Base-by-base conservation (phyloP, 2,797 vertebrate species). In the Hybognathus amarus region DNA sequence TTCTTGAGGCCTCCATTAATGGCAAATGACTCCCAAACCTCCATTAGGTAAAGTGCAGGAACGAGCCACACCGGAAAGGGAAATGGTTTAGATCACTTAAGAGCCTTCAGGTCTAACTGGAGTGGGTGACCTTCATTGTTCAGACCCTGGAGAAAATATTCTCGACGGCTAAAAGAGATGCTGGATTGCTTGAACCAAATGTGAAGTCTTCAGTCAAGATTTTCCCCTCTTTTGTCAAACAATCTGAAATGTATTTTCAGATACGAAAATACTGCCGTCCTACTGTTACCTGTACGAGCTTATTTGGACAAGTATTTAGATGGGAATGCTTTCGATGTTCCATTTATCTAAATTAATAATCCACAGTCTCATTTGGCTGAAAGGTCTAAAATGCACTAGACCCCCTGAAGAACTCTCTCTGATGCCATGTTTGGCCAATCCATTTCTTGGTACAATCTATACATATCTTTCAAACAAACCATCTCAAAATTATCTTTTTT, bases 31-130 rank as follows among this genome's bases (percentile, higher is more conserved):
- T 56, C 2, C 42, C 64, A 79, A 68, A 68, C 42, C 50, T 82
- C 80, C 80, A 82, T 82, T 82, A 82, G 59, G 9, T 47, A 52
- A 75, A 82, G 56, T 38, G 42, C 59, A 75, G 27, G 22, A 54
- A 13, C 4, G 2, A 40, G 30, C 38, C 24, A 52, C 56, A 36
- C 20, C 1, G 4, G 17, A 82, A 64, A 38, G 30, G 15, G 17
- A 82, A 40, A 63, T 1, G 22, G n/a, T 64, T 74, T 9, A 59
- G 50, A 59, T n/a, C 59, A 61, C 42, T 61, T n/a, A 81, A 54
- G 33, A 27, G 30, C n/a, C 54, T 73, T 47, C 6, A 45, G 7
- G 20, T 5, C 18, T 74, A 27, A 52, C 10, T 52, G 13, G 47
- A 75, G 45, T 38, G 80, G 61, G 30, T 82, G 33, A 82, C 52